Percentiles rank a stretch among this genome's conserved stretches.
Conservation (phyloP, 2,888 invertebrate species). For the Deilephila elpenor region DNA sequence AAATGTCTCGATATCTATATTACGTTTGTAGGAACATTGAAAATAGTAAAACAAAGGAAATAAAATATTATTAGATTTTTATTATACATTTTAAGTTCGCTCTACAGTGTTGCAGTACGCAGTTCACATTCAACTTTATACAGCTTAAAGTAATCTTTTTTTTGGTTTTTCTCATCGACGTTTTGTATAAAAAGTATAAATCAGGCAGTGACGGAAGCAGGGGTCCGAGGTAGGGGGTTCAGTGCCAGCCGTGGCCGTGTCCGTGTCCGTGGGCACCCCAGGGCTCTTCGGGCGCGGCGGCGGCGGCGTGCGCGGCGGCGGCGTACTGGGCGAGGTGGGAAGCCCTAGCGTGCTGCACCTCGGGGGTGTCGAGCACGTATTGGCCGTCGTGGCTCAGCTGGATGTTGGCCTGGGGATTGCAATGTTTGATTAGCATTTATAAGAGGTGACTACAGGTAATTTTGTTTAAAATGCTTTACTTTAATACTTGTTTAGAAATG, state of each 20-base stretch:
- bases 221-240: conserved; percentile 67
- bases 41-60: conserved; percentile 36
- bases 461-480: no score
- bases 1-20: neutral
- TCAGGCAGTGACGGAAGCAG: conserved; percentile 65
- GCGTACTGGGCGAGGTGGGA: conserved; percentile 76
- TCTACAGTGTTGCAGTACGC: conserved; percentile 76
- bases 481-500: no score
- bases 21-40: neutral
- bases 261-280: conserved; percentile 65
- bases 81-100: conserved; percentile 76
- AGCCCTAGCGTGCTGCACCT: conserved; percentile 79
- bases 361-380: conserved; percentile 80
- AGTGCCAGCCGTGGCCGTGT: conserved; percentile 73
- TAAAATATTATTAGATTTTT: conserved; percentile 73
- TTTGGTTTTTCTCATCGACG: conserved; percentile 59
- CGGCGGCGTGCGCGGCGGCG: conserved; percentile 77
- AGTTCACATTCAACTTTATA: conserved; percentile 78
- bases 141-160: conserved; percentile 72
- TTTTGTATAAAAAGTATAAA: conserved; percentile 76
- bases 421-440: neutral
- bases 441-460: no score
- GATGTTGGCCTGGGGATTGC: conserved; percentile 69
- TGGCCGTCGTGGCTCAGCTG: conserved; percentile 81
- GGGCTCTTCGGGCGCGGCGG: conserved; percentile 75